These are phyloP conservation scores for Arctia plantaginis DNA, from an alignment of 2,888 invertebrate species.

Conservation along the genomic window DNA sequence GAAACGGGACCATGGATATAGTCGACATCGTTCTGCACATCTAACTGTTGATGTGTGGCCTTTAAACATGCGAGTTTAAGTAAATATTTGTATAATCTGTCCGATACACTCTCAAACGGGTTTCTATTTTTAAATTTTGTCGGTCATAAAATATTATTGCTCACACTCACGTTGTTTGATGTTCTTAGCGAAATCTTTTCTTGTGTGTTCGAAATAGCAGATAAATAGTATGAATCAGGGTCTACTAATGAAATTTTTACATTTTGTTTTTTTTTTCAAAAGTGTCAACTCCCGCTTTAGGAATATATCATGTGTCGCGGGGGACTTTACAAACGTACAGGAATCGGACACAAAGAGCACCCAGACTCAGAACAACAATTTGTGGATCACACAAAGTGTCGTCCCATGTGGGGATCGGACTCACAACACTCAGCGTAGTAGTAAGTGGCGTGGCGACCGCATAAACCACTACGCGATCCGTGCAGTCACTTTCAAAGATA, in stretches of 20 bases:
- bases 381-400: too few relatives aligned
- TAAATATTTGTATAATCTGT: neutral
- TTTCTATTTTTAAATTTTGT: neutral
- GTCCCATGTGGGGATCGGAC: too few relatives aligned
- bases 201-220: neutral
- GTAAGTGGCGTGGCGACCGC: too few relatives aligned
- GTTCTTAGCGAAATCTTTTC: neutral
- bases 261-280: too few relatives aligned
- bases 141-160: neutral
- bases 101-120: neutral
- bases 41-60: constrained; percentile 57
- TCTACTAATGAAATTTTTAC: neutral
- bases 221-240: neutral
- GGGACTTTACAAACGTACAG: too few relatives aligned
- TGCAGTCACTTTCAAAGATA: too few relatives aligned
- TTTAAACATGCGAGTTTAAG: constrained; percentile 21
- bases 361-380: too few relatives aligned
- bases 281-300: too few relatives aligned
- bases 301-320: too few relatives aligned
- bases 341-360: too few relatives aligned
- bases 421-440: too few relatives aligned
- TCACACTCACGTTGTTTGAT: constrained; percentile 2
- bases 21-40: constrained; percentile 57
- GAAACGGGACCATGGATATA: constrained; percentile 62
- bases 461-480: too few relatives aligned